Base-by-base conservation (phyloP, 2,888 invertebrate species). In the Megalurothrips usitatus region DNA sequence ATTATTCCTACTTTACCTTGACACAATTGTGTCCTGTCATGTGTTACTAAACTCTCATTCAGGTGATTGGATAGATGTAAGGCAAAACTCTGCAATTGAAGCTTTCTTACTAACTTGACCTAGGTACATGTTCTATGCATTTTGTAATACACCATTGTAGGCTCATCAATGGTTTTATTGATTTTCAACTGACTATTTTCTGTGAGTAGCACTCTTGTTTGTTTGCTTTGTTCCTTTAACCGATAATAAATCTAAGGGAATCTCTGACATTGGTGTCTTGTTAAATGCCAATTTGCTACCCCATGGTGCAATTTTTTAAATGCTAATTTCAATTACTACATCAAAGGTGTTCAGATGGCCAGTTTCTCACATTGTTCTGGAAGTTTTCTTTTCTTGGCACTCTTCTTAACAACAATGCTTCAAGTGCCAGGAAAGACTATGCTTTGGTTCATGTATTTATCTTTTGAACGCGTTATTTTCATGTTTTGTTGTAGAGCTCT, bases 31-130 rank as follows among this genome's bases (percentile, higher is more conserved):
- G 34, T 43, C 2, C 6, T 43, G 23, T 26, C 68, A 26, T 26
- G n/a, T 68, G 12, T 58, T 58, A 58, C 17, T 58, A 12, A 58
- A 75, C 26, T 26, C 3, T 9, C 26, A 26, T 26, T 26, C 12
- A 75, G 68, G 68, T 75, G 68, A 26, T 75, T 75, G 68, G 68
- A 75, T 75, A 75, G 68, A 23, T 75, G n/a, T 75, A 75, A 75
- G 68, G 8, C 58, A 12, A 26, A 75, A 75, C 12, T 26, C 23
- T 26, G 8, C 23, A 26, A 26, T 1, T 26, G 23, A 9, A 75
- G 26, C 68, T 75, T 75, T 12, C 68, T 26, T 23, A 75, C 68
- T 75, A 75, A 75, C 26, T 75, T 75, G 68, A 75, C 26, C 12
- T 75, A 8, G 23, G 58, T 11, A 14, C 12, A 9, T 14, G 14